Base-by-base conservation (phyloP, 2,888 invertebrate genomes). In the Drosophila recens region DNA sequence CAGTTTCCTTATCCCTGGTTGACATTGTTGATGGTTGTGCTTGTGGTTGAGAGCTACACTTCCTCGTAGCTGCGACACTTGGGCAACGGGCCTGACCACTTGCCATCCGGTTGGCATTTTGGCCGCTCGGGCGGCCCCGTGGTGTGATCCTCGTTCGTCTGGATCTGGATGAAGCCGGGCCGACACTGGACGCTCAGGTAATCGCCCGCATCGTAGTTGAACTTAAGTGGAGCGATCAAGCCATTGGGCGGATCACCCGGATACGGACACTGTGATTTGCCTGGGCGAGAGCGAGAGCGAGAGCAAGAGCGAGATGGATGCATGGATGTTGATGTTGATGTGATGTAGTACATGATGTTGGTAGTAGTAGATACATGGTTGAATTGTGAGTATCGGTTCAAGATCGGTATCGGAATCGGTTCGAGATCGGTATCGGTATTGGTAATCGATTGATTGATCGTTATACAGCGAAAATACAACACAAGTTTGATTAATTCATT, bases 121-220 rank as follows among this genome's bases (percentile, higher is more conserved):
- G 95, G 95, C 84, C 94, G 93, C 80, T 95, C 94, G 56, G 94
- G 93, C n/a, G 94, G 94, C 65, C 94, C 94, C 67, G 84, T 89
- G 53, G 87, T 86, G 59, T 91, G 91, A 70, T 90, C 91, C 64
- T 91, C 87, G 68, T 91, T 91, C 69, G 90, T 92, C 82, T 93
- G 92, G 72, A 95, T 94, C 79, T 93, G 92, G 69, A 95, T 94
- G 90, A 94, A 96, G 42, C 96, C 96, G 8, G 95, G 94, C 63
- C 95, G 94, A 89, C 96, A 96, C 64, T 94, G 95, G 53, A 96
- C 95, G 90, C 95, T 95, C 77, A 96, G 93, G 79, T 94, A 95
- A 90, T 96, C 96, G 36, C 96, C 96, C 13, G 96, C 95, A 90
- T 95, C 95, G 92, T 96, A 96, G 91, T 95, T 94, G 92, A 95